phyloP scores from a whole-genome alignment of 2,888 invertebrate genomes.

The Alloplasta piceator region DNA sequence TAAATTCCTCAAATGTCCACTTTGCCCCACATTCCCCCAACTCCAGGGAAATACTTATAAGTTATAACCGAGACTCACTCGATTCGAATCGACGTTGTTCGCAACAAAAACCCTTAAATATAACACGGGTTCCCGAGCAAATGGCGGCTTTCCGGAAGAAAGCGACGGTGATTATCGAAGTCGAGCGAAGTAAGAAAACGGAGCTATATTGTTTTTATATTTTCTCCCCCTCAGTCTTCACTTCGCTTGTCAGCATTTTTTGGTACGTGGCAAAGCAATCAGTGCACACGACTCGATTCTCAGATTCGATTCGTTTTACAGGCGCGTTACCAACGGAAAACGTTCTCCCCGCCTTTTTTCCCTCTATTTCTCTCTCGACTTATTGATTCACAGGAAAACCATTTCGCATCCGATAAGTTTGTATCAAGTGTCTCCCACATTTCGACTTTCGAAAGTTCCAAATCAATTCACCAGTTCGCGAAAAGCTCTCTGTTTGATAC shows the following conservation, averaged over 20 bases:
- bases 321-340: conserved; percentile 28
- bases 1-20: too few species aligned
- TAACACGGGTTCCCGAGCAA: conserved; percentile 15
- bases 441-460: not conserved
- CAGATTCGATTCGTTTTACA: conserved; percentile 33
- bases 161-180: conserved; percentile 41
- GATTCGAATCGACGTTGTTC: conserved; percentile 13
- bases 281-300: conserved; percentile 7
- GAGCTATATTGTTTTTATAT: conserved; percentile 15
- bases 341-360: conserved; percentile 24
- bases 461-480: not conserved
- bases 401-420: conserved; percentile 1
- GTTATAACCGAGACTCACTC: conserved; percentile 26
- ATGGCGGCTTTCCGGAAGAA: conserved; percentile 16
- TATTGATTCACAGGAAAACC: conserved; percentile 4
- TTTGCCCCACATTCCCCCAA: too few species aligned
- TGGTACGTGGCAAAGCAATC: conserved; percentile 32
- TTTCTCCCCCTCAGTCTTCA: conserved; percentile 26
- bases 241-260: conserved; percentile 15
- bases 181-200: conserved; percentile 45
- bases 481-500: not conserved
- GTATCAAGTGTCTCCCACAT: not conserved
- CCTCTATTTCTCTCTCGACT: not conserved
- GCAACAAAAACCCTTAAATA: conserved; percentile 27
- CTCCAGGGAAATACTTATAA: too few species aligned